Evolutionary conservation across 2,113 vertebrate genomes (phyloP).

Genomic region (Corythaeola cristata): DNA sequence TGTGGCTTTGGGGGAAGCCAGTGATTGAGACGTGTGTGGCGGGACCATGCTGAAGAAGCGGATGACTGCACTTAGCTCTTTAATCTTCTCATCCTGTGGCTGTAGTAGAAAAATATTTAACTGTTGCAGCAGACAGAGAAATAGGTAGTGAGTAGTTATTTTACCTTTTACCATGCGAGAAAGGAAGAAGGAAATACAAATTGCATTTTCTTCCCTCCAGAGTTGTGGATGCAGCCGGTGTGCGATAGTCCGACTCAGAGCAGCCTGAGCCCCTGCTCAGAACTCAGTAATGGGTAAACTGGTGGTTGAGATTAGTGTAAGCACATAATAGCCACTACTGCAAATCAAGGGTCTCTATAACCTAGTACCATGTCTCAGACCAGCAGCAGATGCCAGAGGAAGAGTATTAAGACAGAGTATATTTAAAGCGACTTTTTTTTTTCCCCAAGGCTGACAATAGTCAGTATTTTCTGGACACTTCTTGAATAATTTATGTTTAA

Average conservation of each 20-base stretch:
- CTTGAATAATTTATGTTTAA: conserved; percentile 27
- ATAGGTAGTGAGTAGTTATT: neutral
- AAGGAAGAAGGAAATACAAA: neutral
- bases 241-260: neutral
- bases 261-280: neutral
- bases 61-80: conserved; percentile 49
- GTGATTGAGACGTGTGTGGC: conserved; percentile 13
- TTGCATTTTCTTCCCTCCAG: neutral
- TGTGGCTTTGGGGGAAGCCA: conserved; percentile 24
- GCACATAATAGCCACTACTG: neutral
- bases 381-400: neutral
- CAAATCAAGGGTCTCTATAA: neutral
- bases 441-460: neutral
- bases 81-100: conserved; percentile 22
- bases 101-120: conserved; percentile 40
- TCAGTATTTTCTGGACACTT: conserved; percentile 8
- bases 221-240: neutral
- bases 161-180: neutral
- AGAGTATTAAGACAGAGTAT: neutral
- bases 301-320: neutral
- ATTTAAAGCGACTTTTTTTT: neutral
- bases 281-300: neutral
- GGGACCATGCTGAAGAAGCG: conserved; percentile 31
- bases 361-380: neutral
- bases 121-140: conserved; percentile 15